Base-by-base conservation (phyloP, 92 coral and sea anemone species). In the Parazoanthus swiftii region DNA sequence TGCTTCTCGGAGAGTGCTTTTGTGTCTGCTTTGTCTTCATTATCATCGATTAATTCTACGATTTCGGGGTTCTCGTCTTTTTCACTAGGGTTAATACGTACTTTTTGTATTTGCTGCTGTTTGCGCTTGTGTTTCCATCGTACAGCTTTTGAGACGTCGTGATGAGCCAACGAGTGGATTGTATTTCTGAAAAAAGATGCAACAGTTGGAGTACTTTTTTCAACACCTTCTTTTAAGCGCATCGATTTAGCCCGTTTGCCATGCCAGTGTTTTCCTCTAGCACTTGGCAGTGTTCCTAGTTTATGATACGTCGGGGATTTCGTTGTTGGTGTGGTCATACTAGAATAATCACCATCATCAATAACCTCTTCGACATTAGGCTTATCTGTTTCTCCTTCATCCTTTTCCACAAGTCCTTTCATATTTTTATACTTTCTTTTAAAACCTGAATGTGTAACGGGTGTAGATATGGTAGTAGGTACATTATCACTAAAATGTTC, bases 301-400 rank as follows among this genome's bases (percentile, higher is more conserved):
- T 85, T 83, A 59, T 82, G 86, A 54, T 89, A 85, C 85, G 86
- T 59, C 26, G 88, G 81, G 10, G 81, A 74, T 76, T 77, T 79
- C 15, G 86, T 70, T 6, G 86, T 87, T 25, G 63, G 79, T 79
- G 89, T 73, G 78, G 86, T 66, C 0, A 56, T 74, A 20, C 86
- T 42, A 63, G 86, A 51, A 36, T 77, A 79, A 13, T 59, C 86
- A 8, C 29, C 54, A 6, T 84, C 87, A 68, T 68, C 48, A 71
- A 84, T 35, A 44, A 51, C 48, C 43, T 71, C 79, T 15, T 42
- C 66, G 29, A 84, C 78, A 16, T 44, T 33, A 29, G 68, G 67
- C 16, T 46, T 36, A 21, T 14, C 4, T 16, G 1, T 33, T 8
- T 26, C 48, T 10, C 46, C 4, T 13, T 44, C 35, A 10, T 79